Evolutionary conservation across 2,888 invertebrate species (phyloP).

Genomic region (Lepidochrysops patricia): DNA sequence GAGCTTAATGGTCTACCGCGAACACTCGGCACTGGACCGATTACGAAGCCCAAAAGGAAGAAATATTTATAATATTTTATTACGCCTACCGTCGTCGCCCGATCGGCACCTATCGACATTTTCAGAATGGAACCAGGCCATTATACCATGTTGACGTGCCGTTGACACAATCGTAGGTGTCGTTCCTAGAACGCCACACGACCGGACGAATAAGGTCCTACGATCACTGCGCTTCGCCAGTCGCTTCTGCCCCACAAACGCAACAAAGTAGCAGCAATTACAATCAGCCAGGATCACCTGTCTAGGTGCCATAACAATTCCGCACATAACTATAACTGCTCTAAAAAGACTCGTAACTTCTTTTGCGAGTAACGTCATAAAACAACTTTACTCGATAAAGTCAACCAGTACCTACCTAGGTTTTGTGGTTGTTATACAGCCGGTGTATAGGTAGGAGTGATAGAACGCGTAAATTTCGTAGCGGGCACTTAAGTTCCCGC

Average conservation of each 20-base stretch:
- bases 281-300: not conserved
- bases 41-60: not conserved
- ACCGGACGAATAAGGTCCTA: not conserved
- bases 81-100: not conserved
- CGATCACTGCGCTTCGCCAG: not conserved
- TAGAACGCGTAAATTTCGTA: no score
- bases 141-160: not conserved
- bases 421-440: not conserved
- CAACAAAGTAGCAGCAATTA: not conserved
- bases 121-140: conserved; percentile 3
- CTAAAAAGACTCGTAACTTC: not conserved
- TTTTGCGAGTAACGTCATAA: no score
- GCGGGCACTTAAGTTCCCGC: no score
- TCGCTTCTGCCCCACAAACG: not conserved
- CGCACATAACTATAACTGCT: not conserved
- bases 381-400: no score
- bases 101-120: not conserved
- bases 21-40: not conserved
- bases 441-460: no score
- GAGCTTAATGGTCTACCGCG: not conserved
- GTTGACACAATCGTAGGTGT: not conserved
- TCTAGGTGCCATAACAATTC: not conserved
- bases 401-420: no score
- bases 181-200: not conserved
- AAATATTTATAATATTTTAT: not conserved